A percentile compares a stretch with the other conserved stretches of the same genome.
Conservation (phyloP, 2,888 invertebrate genomes). For the Stenchaetothrips biformis region DNA sequence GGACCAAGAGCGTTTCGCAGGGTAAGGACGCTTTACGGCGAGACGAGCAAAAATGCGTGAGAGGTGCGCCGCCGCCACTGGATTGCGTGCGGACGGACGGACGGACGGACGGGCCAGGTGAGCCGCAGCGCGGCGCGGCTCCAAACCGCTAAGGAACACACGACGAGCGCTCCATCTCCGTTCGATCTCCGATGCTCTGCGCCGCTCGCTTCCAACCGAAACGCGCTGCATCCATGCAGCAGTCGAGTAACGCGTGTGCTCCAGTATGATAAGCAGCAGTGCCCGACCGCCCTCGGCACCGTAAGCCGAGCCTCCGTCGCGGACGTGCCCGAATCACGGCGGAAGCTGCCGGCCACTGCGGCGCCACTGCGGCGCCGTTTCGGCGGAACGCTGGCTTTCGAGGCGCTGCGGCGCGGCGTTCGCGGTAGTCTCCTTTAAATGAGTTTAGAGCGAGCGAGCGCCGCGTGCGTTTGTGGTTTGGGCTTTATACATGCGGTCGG, state of each 20-base stretch:
- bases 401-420: neutral
- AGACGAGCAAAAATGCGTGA: neutral
- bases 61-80: neutral
- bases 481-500: neutral
- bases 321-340: neutral
- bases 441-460: neutral
- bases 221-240: neutral
- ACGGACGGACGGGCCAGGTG: neutral
- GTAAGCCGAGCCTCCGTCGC: no score
- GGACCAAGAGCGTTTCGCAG: neutral
- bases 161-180: neutral
- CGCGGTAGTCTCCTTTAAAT: slow-evolving; percentile 2
- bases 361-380: neutral
- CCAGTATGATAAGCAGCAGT: no score
- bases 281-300: no score
- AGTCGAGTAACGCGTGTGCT: no score
- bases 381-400: neutral
- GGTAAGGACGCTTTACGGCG: neutral
- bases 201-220: neutral
- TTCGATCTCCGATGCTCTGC: neutral
- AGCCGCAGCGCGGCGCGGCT: neutral
- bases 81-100: neutral
- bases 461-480: neutral
- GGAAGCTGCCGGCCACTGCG: neutral
- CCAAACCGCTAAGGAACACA: neutral